These are phyloP conservation scores for Hexactinellida sp. DNA, from an alignment of 37 sponge, comb jelly and placozoan species.

Conservation along the genomic window DNA sequence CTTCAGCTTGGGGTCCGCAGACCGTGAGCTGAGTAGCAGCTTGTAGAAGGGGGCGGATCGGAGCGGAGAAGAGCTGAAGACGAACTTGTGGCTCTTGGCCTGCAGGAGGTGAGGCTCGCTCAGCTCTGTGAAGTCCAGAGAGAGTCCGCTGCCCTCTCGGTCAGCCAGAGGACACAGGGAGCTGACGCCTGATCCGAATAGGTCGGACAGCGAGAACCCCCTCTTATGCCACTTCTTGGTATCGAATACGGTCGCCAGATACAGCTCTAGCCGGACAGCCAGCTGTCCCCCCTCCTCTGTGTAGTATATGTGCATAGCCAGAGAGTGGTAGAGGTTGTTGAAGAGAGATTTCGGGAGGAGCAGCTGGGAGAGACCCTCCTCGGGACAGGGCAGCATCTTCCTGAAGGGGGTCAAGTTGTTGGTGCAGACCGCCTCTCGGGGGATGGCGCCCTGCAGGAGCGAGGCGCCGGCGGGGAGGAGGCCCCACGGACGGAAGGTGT, in stretches of 20 bases:
- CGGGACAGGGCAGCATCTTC: constrained; percentile 85
- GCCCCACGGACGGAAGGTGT: constrained; percentile 55
- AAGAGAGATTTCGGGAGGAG: constrained; percentile 50
- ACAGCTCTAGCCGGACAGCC: constrained; percentile 36
- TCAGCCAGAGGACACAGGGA: constrained; percentile 55
- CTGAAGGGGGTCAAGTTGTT: constrained; percentile 96
- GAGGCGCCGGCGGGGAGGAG: background rate
- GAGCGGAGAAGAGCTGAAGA: background rate
- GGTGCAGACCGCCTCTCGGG: constrained; percentile 89
- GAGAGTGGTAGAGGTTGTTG: constrained; percentile 73
- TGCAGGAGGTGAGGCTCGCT: background rate
- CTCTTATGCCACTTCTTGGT: constrained; percentile 11
- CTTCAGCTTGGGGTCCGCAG: background rate
- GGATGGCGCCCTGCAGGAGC: constrained; percentile 60
- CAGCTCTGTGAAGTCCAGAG: background rate
- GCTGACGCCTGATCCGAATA: constrained; percentile 30
- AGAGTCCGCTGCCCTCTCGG: background rate
- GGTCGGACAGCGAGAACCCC: constrained; percentile 41
- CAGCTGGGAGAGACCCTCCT: constrained; percentile 57
- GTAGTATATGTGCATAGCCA: constrained; percentile 52
- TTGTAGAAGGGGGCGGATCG: background rate
- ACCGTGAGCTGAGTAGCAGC: background rate
- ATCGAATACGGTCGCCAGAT: constrained; percentile 42
- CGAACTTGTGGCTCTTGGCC: background rate
- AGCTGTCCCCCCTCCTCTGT: constrained; percentile 8